Conservation (phyloP, 37 sponge, comb jelly and placozoan genomes). For the Mnemiopsis leidyi region DNA sequence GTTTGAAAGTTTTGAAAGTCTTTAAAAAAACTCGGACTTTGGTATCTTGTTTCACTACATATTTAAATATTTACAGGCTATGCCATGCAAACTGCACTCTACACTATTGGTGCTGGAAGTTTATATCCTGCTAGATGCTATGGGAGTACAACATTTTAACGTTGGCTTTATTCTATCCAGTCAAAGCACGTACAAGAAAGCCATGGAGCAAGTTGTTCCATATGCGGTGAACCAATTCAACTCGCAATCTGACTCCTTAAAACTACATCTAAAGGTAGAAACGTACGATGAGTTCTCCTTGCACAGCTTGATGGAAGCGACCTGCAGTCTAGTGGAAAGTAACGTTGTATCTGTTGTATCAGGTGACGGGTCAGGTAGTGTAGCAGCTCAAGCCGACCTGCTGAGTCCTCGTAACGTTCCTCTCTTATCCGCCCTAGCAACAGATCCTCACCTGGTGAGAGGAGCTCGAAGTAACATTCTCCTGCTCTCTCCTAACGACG, state of each 20-base stretch:
- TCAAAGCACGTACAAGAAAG: neutral
- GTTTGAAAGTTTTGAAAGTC: too few species aligned
- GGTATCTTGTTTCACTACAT: too few species aligned
- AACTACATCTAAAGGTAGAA: neutral
- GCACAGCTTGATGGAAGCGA: neutral
- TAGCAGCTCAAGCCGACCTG: slow-evolving; percentile 1
- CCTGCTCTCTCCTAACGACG: neutral
- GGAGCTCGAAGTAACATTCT: neutral
- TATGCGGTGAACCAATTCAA: neutral
- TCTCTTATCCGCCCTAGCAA: neutral
- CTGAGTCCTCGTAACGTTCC: neutral
- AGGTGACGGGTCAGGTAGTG: neutral
- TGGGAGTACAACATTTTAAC: neutral
- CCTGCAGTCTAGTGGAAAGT: neutral
- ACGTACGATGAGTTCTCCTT: neutral
- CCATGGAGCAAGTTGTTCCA: neutral
- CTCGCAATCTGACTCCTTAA: neutral
- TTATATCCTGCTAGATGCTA: neutral
- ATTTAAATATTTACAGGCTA: too few species aligned
- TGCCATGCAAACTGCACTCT: too few species aligned
- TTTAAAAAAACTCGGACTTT: too few species aligned
- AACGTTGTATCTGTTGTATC: neutral
- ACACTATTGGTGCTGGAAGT: neutral
- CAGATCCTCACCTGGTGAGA: neutral
- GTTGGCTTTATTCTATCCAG: neutral